Evolutionary conservation across 2,888 invertebrate genomes (phyloP), one percentile per base, ranked within the genome.

Genomic region (Temnothorax rugatulus): DNA sequence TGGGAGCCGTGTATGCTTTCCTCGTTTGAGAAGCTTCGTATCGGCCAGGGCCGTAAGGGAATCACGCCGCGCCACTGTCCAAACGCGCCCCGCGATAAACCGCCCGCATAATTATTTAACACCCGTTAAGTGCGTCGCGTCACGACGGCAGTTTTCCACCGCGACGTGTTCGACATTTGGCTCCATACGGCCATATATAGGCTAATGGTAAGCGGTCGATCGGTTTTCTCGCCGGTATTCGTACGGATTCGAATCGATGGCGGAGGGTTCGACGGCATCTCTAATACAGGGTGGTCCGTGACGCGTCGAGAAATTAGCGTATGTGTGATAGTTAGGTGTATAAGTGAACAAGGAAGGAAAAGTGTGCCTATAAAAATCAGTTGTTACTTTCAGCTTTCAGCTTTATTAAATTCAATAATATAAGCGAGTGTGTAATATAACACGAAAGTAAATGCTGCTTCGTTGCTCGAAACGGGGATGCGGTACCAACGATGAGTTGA

Each of bases 1-100:
- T 93, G 93, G 92, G 89, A 90, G 90, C 90, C 92, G 91, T 91
- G 92, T 92, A 92, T 92, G 93, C 92, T 92, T 93, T 93, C 90
- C 92, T 93, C 91, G 93, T 92, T 93, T 92, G 92, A 91, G 92
- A 90, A 92, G 91, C 91, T 83, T 91, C 90, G 91, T 89, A 92
- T 93, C 91, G 88, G 82, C 87, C 88, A 89, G 89, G 89, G 82
- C 85, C 82, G 89, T 88, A 87, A 79, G n/a, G 66, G 81, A 81
- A 84, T 85, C 82, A 66, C 75, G 63, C 47, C 71, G 63, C 75
- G 57, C 64, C 83, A 44, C 76, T 69, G 79, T 41, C n/a, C 68
- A 41, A 68, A 77, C n/a, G 52, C 47, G n/a, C 54, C 13, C 21
- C 50, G 34, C 18, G 71, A 71, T 71, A 81, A 81, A 38, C 38